phyloP scores from a whole-genome alignment of 1,140 invertebrate genomes.

The Dermatophagoides farinae region DNA sequence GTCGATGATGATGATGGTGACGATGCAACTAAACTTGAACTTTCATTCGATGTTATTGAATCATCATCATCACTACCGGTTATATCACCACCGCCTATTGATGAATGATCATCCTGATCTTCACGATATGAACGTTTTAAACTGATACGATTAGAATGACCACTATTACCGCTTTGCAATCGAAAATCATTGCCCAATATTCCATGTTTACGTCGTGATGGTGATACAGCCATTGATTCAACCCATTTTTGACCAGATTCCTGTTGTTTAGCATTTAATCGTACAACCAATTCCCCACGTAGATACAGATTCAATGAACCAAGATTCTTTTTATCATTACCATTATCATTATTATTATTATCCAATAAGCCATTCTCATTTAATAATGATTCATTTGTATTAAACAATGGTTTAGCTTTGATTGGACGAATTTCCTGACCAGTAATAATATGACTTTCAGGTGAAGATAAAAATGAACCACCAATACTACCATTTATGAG shows the following conservation, averaged over 20 bases:
- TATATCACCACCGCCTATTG: constrained; percentile 11
- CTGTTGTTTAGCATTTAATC: constrained; percentile 21
- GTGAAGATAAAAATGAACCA: neutral
- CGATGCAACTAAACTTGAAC: neutral
- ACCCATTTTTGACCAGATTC: constrained; percentile 19
- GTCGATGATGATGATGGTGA: constrained; percentile 2
- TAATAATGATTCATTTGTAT: neutral
- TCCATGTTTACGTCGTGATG: neutral
- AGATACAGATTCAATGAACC: constrained; percentile 17
- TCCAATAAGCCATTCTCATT: neutral
- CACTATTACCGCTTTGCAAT: too few species aligned
- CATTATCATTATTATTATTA: neutral
- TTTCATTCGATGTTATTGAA: constrained; percentile 9
- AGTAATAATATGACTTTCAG: neutral
- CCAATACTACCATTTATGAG: neutral
- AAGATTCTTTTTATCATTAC: neutral
- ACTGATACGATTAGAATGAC: neutral
- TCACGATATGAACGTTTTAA: neutral
- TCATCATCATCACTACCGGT: constrained; percentile 12
- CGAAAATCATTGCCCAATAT: neutral
- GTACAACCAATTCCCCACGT: constrained; percentile 21
- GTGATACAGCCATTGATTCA: constrained; percentile 16
- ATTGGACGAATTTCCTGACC: constrained; percentile 14
- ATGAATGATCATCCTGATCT: constrained; percentile 3
- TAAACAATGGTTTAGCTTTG: constrained; percentile 12